Evolutionary conservation across 2,888 invertebrate species (phyloP).

Genomic region (Schizaphis graminum): DNA sequence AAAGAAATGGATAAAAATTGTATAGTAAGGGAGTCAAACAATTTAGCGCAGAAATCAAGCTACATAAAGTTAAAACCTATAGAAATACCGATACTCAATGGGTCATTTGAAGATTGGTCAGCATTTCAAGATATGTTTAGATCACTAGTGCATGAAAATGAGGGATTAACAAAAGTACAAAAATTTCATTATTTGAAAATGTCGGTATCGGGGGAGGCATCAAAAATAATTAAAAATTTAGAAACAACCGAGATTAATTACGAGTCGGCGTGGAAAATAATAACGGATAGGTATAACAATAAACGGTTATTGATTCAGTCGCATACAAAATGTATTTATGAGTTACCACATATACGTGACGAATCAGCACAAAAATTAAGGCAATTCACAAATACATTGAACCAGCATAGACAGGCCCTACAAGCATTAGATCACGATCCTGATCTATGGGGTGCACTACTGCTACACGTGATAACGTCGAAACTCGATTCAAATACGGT

Average conservation of each 20-base stretch:
- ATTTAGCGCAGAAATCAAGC: too few relatives aligned
- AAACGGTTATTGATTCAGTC: not conserved
- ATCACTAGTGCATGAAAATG: too few relatives aligned
- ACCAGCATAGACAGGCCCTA: not conserved
- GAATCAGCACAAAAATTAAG: not conserved
- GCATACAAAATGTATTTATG: not conserved
- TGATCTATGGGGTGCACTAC: not conserved
- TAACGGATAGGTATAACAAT: not conserved
- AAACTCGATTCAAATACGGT: too few relatives aligned
- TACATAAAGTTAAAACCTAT: too few relatives aligned
- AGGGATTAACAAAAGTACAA: not conserved
- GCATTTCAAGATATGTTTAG: too few relatives aligned
- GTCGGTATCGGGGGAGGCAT: not conserved
- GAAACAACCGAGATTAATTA: not conserved
- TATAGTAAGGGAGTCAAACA: too few relatives aligned
- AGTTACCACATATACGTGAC: not conserved
- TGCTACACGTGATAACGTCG: not conserved
- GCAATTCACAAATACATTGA: not conserved
- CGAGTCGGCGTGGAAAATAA: not conserved
- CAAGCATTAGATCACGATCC: not conserved
- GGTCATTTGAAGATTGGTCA: too few relatives aligned
- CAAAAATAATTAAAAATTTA: slow-evolving; percentile 20
- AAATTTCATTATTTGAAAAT: not conserved
- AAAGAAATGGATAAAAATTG: too few relatives aligned
- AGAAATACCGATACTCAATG: too few relatives aligned